Percentiles rank a stretch among this genome's conserved stretches.
Evolutionary conservation across 2,113 vertebrate genomes (phyloP).

Genomic region (Indicator indicator): DNA sequence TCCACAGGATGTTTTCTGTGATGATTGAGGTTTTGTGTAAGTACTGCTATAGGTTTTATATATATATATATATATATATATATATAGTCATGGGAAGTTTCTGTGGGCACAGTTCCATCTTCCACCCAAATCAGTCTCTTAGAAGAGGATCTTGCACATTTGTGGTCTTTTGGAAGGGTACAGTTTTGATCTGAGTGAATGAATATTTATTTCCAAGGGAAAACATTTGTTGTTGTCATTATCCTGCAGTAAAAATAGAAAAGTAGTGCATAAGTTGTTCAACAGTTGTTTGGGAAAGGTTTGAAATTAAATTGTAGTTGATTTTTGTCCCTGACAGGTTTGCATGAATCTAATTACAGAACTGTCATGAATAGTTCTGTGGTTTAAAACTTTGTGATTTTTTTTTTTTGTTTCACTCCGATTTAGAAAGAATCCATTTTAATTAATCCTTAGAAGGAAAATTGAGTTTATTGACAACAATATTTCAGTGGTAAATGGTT

Average conservation of each 20-base stretch:
- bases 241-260: constrained; percentile 73
- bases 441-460: constrained; percentile 23
- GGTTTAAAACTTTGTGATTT: constrained; percentile 37
- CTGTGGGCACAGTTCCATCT: constrained; percentile 60
- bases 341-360: constrained; percentile 69
- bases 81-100: constrained; percentile 64
- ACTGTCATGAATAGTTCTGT: constrained; percentile 13
- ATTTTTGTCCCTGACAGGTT: constrained; percentile 70
- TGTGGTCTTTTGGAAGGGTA: constrained; percentile 19
- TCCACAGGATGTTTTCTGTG: not conserved
- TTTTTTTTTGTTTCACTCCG: constrained; percentile 13
- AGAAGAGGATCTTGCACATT: constrained; percentile 33
- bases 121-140: constrained; percentile 58
- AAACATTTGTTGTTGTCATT: constrained; percentile 79
- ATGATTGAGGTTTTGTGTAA: constrained; percentile 64
- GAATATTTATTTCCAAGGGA: constrained; percentile 79
- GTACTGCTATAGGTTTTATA: constrained; percentile 64
- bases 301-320: constrained; percentile 77
- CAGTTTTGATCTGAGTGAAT: constrained; percentile 72
- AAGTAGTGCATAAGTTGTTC: constrained; percentile 70
- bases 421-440: constrained; percentile 33
- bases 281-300: constrained; percentile 60
- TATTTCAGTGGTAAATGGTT: not conserved
- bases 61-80: constrained; percentile 76
- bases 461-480: not conserved